Percentiles rank a stretch among this genome's conserved stretches.
phyloP scores from a whole-genome alignment of 2,888 invertebrate species.

The Blastobasis lacticolella region DNA sequence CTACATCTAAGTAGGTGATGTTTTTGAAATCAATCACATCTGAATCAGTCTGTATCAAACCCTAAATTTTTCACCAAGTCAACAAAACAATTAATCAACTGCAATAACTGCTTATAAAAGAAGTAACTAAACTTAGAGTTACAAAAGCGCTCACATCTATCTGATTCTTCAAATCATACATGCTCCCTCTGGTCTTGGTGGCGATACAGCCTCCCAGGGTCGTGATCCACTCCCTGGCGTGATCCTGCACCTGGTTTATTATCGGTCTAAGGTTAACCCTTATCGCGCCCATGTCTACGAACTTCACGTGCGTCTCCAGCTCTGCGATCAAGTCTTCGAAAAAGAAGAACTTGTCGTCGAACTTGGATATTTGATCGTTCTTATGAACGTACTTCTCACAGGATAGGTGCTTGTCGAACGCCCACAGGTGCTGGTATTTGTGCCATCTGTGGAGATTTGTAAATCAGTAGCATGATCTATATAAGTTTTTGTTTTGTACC shows the following conservation, averaged over 20 bases:
- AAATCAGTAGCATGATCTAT: too few relatives aligned
- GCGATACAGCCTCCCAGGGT: constrained; percentile 81
- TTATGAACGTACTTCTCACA: constrained; percentile 86
- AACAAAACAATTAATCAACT: too few relatives aligned
- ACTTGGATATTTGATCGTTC: constrained; percentile 68
- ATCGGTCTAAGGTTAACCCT: constrained; percentile 84
- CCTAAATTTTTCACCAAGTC: too few relatives aligned
- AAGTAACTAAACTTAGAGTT: too few relatives aligned
- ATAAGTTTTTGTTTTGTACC: too few relatives aligned
- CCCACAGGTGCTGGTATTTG: constrained; percentile 84
- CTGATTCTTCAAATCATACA: constrained; percentile 79
- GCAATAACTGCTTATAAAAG: too few relatives aligned
- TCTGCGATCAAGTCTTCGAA: constrained; percentile 84
- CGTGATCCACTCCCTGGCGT: constrained; percentile 87
- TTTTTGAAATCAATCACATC: too few relatives aligned
- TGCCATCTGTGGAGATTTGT: constrained; percentile 73
- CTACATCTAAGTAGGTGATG: too few relatives aligned
- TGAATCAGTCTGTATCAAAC: too few relatives aligned
- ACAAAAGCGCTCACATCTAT: constrained; percentile 75
- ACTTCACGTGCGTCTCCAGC: constrained; percentile 72
- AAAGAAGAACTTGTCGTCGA: constrained; percentile 89
- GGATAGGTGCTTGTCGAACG: constrained; percentile 80
- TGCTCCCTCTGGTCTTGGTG: constrained; percentile 77
- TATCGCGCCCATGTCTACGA: constrained; percentile 79
- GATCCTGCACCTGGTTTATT: constrained; percentile 76